A percentile compares a stretch with the other conserved stretches of the same genome.
These are phyloP conservation scores for Peromyscus aztecus DNA, from an alignment of 2,797 vertebrate genomes.

Conservation along the genomic window DNA sequence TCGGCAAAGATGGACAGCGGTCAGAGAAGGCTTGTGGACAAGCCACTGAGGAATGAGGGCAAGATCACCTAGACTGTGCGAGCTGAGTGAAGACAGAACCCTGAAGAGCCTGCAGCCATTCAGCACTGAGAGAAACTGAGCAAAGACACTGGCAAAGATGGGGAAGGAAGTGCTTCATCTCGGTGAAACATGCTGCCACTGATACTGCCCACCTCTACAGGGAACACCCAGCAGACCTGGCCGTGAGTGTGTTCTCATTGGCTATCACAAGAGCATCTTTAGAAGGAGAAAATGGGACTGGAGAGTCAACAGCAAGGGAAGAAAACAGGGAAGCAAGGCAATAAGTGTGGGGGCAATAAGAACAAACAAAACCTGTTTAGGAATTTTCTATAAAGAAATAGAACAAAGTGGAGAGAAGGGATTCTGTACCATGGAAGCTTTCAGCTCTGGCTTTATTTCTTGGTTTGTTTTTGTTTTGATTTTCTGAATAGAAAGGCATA, in stretches of 20 bases:
- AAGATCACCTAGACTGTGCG: not conserved
- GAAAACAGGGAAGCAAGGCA: not conserved
- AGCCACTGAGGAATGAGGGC: not conserved
- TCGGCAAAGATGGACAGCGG: not conserved
- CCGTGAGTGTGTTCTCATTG: not conserved
- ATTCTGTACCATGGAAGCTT: not conserved
- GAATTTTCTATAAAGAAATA: not conserved
- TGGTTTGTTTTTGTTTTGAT: not conserved
- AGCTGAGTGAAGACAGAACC: not conserved
- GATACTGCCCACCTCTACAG: not conserved
- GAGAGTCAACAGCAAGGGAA: not conserved
- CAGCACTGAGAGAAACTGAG: not conserved
- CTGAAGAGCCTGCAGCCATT: not conserved
- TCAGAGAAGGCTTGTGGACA: rapidly evolving
- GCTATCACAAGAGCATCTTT: not conserved
- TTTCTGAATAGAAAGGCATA: not conserved
- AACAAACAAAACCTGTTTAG: not conserved
- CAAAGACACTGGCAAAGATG: not conserved
- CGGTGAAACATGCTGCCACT: not conserved
- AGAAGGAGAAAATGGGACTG: not conserved
- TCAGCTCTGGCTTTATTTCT: not conserved
- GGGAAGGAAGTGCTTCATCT: not conserved
- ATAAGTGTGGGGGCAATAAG: not conserved
- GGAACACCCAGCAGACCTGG: rapidly evolving
- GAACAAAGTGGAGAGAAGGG: not conserved